These are phyloP conservation scores for Berghia stephanieae DNA, from an alignment of 1,140 invertebrate genomes.

Conservation along the genomic window DNA sequence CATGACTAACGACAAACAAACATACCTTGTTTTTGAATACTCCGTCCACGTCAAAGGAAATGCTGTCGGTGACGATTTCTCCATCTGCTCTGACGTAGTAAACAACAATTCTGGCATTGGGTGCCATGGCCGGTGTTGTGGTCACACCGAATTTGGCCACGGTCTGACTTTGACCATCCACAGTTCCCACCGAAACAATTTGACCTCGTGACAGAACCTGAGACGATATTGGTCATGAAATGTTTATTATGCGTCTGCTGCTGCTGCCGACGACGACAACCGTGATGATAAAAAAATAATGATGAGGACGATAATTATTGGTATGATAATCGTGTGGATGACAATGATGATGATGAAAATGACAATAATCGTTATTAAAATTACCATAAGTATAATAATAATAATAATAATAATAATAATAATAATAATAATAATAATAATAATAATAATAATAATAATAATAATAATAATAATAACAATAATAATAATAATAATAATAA, in stretches of 20 bases:
- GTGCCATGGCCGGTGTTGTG: conserved; percentile 90
- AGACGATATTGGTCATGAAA: not conserved
- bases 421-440: not conserved
- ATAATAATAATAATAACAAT: no score
- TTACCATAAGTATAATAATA: not conserved
- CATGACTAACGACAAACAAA: conserved; percentile 80
- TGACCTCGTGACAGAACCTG: conserved; percentile 56
- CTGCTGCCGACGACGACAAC: no score
- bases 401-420: no score
- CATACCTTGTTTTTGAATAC: conserved; percentile 85
- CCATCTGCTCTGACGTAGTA: conserved; percentile 86
- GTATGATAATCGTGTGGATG: not conserved
- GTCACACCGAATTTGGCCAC: conserved; percentile 82
- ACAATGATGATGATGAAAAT: no score
- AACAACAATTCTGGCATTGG: conserved; percentile 86
- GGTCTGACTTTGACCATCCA: conserved; percentile 32
- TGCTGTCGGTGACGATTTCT: conserved; percentile 86
- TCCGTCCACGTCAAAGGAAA: conserved; percentile 93
- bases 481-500: no score
- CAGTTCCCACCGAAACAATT: conserved; percentile 48
- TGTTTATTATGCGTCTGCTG: not conserved
- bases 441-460: no score
- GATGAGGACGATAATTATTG: not conserved
- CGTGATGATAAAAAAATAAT: not conserved
- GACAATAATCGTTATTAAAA: no score